Evolutionary conservation across 2,888 invertebrate genomes (phyloP), one percentile per base, ranked within the genome.

Genomic region (Oeneis ivallda): DNA sequence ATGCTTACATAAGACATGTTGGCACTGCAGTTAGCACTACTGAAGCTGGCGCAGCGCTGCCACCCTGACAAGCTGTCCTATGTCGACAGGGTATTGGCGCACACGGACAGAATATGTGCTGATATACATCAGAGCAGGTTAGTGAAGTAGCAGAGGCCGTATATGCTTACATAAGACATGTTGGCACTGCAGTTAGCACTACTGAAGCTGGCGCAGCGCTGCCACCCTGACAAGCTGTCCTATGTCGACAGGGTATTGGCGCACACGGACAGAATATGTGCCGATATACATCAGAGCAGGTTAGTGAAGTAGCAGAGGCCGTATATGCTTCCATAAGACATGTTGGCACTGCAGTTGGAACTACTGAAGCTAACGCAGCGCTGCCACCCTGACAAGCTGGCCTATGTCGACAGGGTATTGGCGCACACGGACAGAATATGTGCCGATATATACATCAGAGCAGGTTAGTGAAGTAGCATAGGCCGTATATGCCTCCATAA

Each of bases 1-100:
- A 97, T 99, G 96, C 97, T 98, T 0, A 89, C 96, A 26, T 99
- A 99, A 88, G 99, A 99, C 86, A 98, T 98, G 81, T 95, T 99
- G 17, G 96, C 98, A 8, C 93, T 99, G 64, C 98, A 99, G 76
- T 97, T 99, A 63, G 96, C 99, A 7, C 92, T 99, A 53, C 95
- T 99, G 64, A 98, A 98, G 86, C 92, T 99, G 70, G 99, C 99
- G 0, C 96, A 99, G 78, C 98, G 98, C 79, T 99, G 99, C 81
- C 99, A 99, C 89, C 97, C 98, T 0, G 97, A 98, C 80, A 94
- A 97, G 78, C 95, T 98, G 15, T 97, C 98, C 84, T 99, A 98
- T 80, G 98, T 99, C 2, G 98, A 99, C 85, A 96, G 98, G 80
- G 99, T 99, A 17, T 93, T 99, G 72, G 95, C 96, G 60, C 97